Percentiles rank a stretch among this genome's conserved stretches.
Evolutionary conservation across 2,113 vertebrate species (phyloP).

Genomic region (Apaloderma vittatum): DNA sequence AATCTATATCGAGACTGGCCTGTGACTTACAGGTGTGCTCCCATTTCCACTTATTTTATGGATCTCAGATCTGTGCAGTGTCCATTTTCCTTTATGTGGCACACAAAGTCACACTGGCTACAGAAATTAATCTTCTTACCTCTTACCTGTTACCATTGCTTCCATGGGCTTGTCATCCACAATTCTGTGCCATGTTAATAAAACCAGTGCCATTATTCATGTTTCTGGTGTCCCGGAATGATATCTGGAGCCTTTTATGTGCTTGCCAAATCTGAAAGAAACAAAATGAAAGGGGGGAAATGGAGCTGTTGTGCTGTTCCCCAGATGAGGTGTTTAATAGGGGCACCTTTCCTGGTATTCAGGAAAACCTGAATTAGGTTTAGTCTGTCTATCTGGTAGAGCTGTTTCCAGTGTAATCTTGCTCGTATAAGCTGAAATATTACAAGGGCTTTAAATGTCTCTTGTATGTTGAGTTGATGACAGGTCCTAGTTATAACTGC

Average conservation of each 20-base stretch:
- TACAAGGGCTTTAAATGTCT: not conserved
- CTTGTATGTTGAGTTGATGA: conserved; percentile 16
- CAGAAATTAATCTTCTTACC: not conserved
- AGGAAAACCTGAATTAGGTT: not conserved
- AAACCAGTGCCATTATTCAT: not conserved
- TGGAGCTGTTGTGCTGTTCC: not conserved
- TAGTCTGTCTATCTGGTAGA: not conserved
- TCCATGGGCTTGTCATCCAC: not conserved
- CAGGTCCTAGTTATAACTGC: not conserved
- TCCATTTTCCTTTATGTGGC: not conserved
- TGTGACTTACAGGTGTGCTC: not conserved
- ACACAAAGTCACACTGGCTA: not conserved
- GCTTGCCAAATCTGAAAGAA: not conserved
- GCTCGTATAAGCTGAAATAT: not conserved
- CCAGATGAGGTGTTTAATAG: not conserved
- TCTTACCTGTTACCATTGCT: not conserved
- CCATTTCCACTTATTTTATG: not conserved
- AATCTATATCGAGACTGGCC: not conserved
- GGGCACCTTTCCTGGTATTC: not conserved
- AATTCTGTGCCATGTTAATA: not conserved
- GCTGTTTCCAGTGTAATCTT: not conserved
- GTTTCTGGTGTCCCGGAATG: not conserved
- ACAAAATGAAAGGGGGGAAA: not conserved
- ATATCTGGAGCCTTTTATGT: not conserved
- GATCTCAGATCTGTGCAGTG: not conserved